phyloP scores from a whole-genome alignment of 2,113 vertebrate species.

The Dasyornis broadbenti region DNA sequence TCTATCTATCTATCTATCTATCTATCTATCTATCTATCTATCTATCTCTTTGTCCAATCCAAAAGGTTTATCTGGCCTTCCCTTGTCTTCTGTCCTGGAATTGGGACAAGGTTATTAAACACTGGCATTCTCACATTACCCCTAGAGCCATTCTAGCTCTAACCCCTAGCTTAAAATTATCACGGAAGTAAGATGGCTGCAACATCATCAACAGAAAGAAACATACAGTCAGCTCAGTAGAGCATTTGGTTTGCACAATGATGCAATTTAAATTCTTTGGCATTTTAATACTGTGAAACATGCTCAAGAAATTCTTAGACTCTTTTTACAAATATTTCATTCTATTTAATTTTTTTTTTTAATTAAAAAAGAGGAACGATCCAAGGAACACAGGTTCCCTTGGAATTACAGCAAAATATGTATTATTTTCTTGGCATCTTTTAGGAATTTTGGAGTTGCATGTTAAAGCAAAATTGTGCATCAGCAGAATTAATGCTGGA shows the following conservation, averaged over 20 bases:
- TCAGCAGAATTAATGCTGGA: slow-evolving; percentile 1
- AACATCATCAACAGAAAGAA: background rate
- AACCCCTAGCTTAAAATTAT: background rate
- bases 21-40: background rate
- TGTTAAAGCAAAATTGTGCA: background rate
- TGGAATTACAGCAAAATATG: background rate
- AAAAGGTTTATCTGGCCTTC: background rate
- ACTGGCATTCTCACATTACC: background rate
- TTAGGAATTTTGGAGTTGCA: background rate
- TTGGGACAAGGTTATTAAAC: background rate
- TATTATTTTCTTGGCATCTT: background rate
- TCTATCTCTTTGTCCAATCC: background rate
- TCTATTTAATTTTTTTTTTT: background rate
- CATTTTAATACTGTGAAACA: background rate
- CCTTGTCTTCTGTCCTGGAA: background rate
- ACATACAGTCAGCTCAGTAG: background rate
- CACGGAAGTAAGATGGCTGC: background rate
- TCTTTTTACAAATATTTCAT: background rate
- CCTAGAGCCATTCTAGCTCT: background rate
- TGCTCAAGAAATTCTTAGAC: background rate
- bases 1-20: background rate
- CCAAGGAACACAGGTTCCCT: background rate
- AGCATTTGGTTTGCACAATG: background rate
- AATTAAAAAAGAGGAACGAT: background rate
- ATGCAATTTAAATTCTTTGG: background rate